A percentile compares a stretch with the other conserved stretches of the same genome.
phyloP scores from a whole-genome alignment of 2,888 invertebrate genomes.

The Aporophyla lueneburgensis region DNA sequence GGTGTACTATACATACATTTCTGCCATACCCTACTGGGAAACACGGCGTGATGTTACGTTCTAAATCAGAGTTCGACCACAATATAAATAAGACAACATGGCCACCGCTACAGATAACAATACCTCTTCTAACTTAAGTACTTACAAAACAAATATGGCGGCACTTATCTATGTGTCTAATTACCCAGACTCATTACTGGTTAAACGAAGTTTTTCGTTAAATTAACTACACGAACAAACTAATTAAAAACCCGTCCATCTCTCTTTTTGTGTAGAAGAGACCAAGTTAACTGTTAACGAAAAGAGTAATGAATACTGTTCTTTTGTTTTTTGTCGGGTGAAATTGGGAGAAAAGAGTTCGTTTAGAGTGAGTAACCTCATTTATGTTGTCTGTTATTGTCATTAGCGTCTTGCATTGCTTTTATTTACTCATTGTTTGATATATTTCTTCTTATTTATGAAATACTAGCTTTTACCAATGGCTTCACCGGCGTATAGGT shows the following conservation, averaged over 20 bases:
- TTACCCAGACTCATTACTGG: constrained; percentile 67
- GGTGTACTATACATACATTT: too few relatives aligned
- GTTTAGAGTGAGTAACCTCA: constrained; percentile 2
- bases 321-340: not conserved
- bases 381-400: constrained; percentile 2
- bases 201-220: constrained; percentile 17
- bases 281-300: not conserved
- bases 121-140: constrained; percentile 32
- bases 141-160: constrained; percentile 48
- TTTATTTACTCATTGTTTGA: not conserved
- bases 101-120: constrained; percentile 29
- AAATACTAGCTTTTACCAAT: too few relatives aligned
- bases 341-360: not conserved
- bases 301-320: not conserved
- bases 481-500: too few relatives aligned
- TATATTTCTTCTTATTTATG: too few relatives aligned
- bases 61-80: not conserved
- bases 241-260: constrained; percentile 8
- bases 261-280: not conserved
- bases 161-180: constrained; percentile 65
- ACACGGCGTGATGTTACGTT: too few relatives aligned
- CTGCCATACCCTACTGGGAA: too few relatives aligned
- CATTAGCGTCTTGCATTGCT: not conserved
- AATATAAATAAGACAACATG: constrained; percentile 26
- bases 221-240: not conserved